Percentiles rank a stretch among this genome's conserved stretches.
These are phyloP conservation scores for Microtus agrestis DNA, from an alignment of 2,797 vertebrate species.

Conservation along the genomic window DNA sequence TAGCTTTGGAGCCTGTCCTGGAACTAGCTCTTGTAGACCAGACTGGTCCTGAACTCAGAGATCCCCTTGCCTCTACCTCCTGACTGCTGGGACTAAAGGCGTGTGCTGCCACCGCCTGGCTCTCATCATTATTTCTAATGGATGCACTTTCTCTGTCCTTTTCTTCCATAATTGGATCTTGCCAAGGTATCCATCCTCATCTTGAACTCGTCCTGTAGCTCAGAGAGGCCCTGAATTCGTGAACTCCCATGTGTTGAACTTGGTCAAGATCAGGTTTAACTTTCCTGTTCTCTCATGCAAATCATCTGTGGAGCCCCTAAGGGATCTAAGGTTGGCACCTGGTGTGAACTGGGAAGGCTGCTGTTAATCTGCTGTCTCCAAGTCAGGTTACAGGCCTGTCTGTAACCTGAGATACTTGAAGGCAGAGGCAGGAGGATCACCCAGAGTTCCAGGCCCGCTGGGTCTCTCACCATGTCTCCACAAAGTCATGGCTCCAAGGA, in stretches of 20 bases:
- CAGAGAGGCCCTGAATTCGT: neutral
- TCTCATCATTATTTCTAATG: no score
- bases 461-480: neutral
- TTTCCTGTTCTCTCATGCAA: neutral
- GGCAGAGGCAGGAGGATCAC: neutral
- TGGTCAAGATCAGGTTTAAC: neutral
- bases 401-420: neutral
- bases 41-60: no score
- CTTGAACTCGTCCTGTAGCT: neutral
- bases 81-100: no score
- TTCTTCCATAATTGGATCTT: neutral
- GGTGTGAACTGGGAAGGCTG: neutral
- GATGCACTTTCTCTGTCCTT: neutral
- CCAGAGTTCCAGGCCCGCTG: neutral
- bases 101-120: no score
- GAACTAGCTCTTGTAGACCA: no score
- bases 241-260: neutral
- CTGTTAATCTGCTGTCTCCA: neutral
- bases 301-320: neutral
- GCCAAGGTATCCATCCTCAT: neutral
- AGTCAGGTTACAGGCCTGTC: neutral
- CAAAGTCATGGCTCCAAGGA: neutral
- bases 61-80: no score
- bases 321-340: neutral
- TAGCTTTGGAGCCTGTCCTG: no score